A percentile compares a stretch with the other conserved stretches of the same genome.
Evolutionary conservation across 2,888 invertebrate genomes (phyloP).

Genomic region (Crepidodera aurea): DNA sequence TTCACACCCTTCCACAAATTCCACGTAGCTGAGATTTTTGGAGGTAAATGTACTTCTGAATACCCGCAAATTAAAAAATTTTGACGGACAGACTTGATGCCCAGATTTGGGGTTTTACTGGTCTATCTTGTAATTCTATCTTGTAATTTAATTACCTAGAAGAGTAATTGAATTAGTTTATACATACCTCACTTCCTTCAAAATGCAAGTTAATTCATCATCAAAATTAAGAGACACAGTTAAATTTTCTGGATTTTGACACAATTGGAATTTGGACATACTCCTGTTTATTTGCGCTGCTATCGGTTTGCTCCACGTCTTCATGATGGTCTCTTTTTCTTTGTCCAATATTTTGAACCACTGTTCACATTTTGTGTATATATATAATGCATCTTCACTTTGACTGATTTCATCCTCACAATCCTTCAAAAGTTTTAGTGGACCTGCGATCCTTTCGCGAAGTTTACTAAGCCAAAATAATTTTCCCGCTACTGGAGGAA

Average conservation of each 20-base stretch:
- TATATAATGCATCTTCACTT: constrained; percentile 66
- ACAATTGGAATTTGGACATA: constrained; percentile 69
- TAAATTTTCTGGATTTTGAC: constrained; percentile 62
- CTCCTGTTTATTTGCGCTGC: constrained; percentile 70
- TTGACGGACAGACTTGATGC: too few relatives aligned
- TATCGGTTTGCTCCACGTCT: constrained; percentile 74
- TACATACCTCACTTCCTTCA: constrained; percentile 76
- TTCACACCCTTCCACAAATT: too few relatives aligned
- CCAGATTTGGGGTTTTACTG: too few relatives aligned
- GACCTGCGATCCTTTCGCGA: constrained; percentile 65
- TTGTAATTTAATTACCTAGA: too few relatives aligned
- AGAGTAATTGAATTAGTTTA: too few relatives aligned
- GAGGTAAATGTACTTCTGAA: too few relatives aligned
- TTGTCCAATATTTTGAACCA: constrained; percentile 71
- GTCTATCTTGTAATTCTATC: too few relatives aligned
- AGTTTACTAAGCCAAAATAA: constrained; percentile 75
- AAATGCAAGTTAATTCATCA: constrained; percentile 71
- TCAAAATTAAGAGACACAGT: constrained; percentile 71
- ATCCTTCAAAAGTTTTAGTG: constrained; percentile 69
- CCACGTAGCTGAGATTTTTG: too few relatives aligned
- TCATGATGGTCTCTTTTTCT: constrained; percentile 70
- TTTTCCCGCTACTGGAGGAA: constrained; percentile 80
- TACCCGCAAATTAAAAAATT: too few relatives aligned
- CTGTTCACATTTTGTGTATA: constrained; percentile 70
- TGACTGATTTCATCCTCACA: constrained; percentile 72